These are phyloP conservation scores for Capitella teleta DNA, from an alignment of 1,140 invertebrate species.

Conservation along the genomic window DNA sequence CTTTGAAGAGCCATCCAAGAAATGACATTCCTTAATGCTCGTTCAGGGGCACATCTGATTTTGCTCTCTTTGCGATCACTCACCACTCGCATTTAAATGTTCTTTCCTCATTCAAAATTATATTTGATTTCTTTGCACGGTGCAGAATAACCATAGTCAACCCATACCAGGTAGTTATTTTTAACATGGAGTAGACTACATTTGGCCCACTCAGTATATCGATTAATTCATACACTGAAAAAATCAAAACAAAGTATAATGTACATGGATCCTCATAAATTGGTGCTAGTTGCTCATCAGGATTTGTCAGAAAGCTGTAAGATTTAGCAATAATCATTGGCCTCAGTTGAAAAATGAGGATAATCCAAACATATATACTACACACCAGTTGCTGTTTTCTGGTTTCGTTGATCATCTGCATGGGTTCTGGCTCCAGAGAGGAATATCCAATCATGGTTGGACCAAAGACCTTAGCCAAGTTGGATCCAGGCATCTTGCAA, in stretches of 20 bases:
- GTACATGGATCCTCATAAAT: background rate
- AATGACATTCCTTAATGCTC: no score
- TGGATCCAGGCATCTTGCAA: conserved; percentile 66
- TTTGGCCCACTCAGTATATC: no score
- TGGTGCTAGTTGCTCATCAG: background rate
- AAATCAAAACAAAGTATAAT: background rate
- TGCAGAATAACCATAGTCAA: no score
- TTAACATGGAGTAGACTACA: no score
- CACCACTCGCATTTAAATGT: no score
- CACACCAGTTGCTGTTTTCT: conserved; percentile 25
- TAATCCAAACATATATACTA: background rate
- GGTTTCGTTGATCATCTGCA: conserved; percentile 54
- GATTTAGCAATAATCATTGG: conserved; percentile 1
- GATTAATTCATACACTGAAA: background rate
- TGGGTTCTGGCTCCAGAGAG: conserved; percentile 51
- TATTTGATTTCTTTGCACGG: background rate
- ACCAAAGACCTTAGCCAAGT: conserved; percentile 71
- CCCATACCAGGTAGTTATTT: no score
- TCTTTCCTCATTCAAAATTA: no score
- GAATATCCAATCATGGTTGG: conserved; percentile 76
- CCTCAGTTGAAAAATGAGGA: background rate
- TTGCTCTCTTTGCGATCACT: no score
- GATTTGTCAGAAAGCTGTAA: background rate
- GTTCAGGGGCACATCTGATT: no score
- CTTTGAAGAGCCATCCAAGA: background rate